These are phyloP conservation scores for Digitonthophagus gazella DNA, from an alignment of 2,888 invertebrate genomes.

Conservation along the genomic window DNA sequence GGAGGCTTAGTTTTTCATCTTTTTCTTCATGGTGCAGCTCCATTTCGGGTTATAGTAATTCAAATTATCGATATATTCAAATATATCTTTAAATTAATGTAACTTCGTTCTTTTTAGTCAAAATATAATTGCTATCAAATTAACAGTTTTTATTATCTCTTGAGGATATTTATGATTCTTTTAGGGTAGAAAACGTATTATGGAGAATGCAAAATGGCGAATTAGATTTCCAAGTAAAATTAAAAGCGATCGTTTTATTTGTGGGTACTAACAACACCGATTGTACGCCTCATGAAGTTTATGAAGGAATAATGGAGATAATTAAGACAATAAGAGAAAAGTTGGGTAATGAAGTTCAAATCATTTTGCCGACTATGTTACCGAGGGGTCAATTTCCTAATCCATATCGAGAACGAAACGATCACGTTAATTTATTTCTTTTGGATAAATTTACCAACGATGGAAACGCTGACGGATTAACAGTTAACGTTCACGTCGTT, in stretches of 20 bases:
- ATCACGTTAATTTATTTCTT: constrained; percentile 58
- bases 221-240: constrained; percentile 63
- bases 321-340: constrained; percentile 56
- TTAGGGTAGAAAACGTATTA: constrained; percentile 62
- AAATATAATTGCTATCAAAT: no score
- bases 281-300: constrained; percentile 60
- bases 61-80: no score
- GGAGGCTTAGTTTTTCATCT: no score
- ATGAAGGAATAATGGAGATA: constrained; percentile 61
- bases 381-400: constrained; percentile 67
- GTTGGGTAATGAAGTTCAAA: constrained; percentile 54
- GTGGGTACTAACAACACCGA: constrained; percentile 68
- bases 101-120: no score
- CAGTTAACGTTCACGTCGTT: constrained; percentile 46
- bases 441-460: constrained; percentile 47
- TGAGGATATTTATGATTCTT: constrained; percentile 12
- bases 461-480: constrained; percentile 44
- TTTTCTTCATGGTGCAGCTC: no score
- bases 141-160: background rate
- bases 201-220: constrained; percentile 70
- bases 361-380: constrained; percentile 62
- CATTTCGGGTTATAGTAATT: no score
- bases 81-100: no score
- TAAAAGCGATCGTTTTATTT: constrained; percentile 63
- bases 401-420: constrained; percentile 59